phyloP scores from a whole-genome alignment of 2,888 invertebrate species.

The Latrodectus elegans region DNA sequence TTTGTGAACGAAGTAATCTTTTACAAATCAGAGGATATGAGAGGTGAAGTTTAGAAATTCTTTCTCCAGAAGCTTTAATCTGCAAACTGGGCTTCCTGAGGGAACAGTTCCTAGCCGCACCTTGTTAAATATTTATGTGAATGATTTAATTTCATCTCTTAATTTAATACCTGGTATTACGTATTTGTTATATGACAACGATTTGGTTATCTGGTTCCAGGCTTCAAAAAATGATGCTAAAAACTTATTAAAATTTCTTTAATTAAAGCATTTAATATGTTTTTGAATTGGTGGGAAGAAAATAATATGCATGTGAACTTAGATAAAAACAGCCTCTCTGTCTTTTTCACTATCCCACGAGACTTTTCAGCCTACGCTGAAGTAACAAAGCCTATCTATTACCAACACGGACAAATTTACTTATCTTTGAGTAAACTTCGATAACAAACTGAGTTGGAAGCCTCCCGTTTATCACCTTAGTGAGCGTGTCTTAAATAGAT shows the following conservation, averaged over 20 bases:
- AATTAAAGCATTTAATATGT: background rate
- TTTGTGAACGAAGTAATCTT: background rate
- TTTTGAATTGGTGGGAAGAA: conserved; percentile 1
- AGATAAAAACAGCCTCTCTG: background rate
- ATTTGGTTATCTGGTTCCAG: background rate
- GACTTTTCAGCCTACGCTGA: too few relatives aligned
- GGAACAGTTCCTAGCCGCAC: background rate
- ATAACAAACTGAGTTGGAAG: too few relatives aligned
- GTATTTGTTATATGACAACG: background rate
- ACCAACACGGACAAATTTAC: too few relatives aligned
- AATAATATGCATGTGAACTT: conserved; percentile 3
- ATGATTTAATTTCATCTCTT: background rate
- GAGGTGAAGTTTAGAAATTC: background rate
- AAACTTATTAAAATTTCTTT: background rate
- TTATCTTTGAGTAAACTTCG: too few relatives aligned
- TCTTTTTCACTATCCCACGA: background rate
- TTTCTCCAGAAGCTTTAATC: background rate
- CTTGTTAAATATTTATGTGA: background rate
- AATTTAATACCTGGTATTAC: background rate
- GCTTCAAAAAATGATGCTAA: background rate
- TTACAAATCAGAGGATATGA: conserved; percentile 3
- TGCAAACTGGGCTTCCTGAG: background rate
- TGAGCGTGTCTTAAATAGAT: too few relatives aligned
- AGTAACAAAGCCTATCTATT: too few relatives aligned
- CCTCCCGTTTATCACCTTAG: too few relatives aligned